Base-by-base conservation (phyloP, 2,113 vertebrate genomes). In the Phycodurus eques region DNA sequence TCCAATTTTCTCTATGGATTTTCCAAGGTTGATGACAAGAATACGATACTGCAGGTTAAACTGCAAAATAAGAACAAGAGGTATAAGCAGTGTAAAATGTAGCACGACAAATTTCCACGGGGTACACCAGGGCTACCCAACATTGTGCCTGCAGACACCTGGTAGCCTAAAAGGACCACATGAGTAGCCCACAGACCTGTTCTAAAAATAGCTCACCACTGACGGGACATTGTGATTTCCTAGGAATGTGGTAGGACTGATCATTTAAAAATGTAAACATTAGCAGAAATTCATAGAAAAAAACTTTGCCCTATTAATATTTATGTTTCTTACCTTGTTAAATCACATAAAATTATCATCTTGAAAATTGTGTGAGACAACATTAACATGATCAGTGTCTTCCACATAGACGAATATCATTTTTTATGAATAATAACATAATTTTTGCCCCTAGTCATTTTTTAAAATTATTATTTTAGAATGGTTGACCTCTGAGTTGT, bases 1-100 rank as follows among this genome's bases (percentile, higher is more conserved):
- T 88, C 69, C 67, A 71, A 80, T 80, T 78, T 66, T 17, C 13
- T 60, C 1, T 70, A 72, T 89, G 78, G 84, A 88, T 85, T 78
- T 75, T 74, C 78, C 77, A 80, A 80, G 75, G 81, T 7, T 27
- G n/a, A 39, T 72, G 74, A 79, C 71, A 68, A 71, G 66, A 68
- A 53, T 73, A 59, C 69, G 80, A 66, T 68, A 67, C 67, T 72
- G 57, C 51, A 73, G 73, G 71, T 75, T 76, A 80, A 46, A 47
- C 54, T 33, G 31, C 71, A 80, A 69, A 83, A 70, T 76, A 61
- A 49, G 33, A 82, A 56, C 68, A 74, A 70, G 71, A 68, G 72
- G 78, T 77, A 64, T 75, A 73, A 81, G 69, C 70, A 68, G 75
- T 75, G 80, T 83, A 74, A 74, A 72, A 79, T 66, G 57, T 22